Evolutionary conservation across 1,140 invertebrate genomes (phyloP).

Genomic region (Drosophila kanapiae): DNA sequence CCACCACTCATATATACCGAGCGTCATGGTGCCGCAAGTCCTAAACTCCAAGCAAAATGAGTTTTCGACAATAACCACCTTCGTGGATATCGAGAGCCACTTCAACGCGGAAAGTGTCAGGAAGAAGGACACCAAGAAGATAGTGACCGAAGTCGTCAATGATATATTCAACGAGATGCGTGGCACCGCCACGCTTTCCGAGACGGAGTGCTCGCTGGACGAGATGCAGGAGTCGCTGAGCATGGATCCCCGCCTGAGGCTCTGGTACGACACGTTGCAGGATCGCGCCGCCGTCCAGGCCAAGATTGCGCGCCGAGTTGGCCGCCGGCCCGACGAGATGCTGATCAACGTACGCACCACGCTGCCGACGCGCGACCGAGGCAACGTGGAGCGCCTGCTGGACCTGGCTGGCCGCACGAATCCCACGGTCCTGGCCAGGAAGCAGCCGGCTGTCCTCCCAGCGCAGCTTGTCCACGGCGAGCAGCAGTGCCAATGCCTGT

Average conservation of each 20-base stretch:
- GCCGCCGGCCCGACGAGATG: conserved; percentile 54
- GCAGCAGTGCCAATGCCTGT: conserved; percentile 5
- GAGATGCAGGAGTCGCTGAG: conserved; percentile 10
- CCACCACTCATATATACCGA: too few relatives aligned
- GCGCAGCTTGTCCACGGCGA: neutral
- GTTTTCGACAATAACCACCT: too few relatives aligned
- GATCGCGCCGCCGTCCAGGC: conserved; percentile 47
- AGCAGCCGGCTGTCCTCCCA: conserved; percentile 6
- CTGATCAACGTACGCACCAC: conserved; percentile 57
- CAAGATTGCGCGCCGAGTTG: conserved; percentile 41
- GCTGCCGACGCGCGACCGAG: conserved; percentile 54
- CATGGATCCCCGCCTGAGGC: conserved; percentile 66
- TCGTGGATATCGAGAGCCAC: neutral
- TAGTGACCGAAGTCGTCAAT: conserved; percentile 48
- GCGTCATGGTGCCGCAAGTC: too few relatives aligned
- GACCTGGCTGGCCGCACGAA: conserved; percentile 65
- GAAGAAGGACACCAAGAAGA: conserved; percentile 8
- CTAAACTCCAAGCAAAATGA: too few relatives aligned
- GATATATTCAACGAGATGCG: conserved; percentile 34
- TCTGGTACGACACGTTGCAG: conserved; percentile 57
- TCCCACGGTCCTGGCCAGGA: conserved; percentile 24
- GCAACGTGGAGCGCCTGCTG: conserved; percentile 58
- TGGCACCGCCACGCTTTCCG: conserved; percentile 18
- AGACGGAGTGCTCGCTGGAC: conserved; percentile 7
- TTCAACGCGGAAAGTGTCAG: neutral